Evolutionary conservation across 2,113 vertebrate genomes (phyloP).

Genomic region (Ascaphus truei): DNA sequence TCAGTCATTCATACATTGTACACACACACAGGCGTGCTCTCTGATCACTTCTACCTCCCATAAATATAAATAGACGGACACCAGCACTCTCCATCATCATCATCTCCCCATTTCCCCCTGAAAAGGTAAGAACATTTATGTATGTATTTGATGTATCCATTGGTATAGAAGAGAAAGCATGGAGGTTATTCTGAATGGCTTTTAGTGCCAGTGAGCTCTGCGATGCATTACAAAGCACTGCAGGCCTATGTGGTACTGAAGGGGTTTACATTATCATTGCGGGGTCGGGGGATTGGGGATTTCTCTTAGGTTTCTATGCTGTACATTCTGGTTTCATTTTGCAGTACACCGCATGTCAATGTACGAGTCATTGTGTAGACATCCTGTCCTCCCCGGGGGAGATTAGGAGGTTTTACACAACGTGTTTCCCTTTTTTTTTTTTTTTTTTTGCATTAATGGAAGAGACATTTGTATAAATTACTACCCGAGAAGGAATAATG

Average conservation of each 20-base stretch:
- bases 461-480: neutral
- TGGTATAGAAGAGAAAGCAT: neutral
- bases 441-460: too few species aligned
- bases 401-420: too few species aligned
- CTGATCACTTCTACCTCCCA: neutral
- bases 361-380: neutral
- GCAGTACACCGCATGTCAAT: neutral
- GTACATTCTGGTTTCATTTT: neutral
- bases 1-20: constrained; percentile 14
- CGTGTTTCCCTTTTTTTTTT: neutral
- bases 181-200: neutral
- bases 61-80: neutral
- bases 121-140: constrained; percentile 14
- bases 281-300: too few species aligned
- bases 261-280: neutral
- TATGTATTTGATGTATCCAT: neutral
- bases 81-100: neutral
- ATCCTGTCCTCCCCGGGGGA: neutral
- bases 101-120: neutral
- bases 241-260: constrained; percentile 19
- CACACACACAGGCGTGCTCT: constrained; percentile 30
- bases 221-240: neutral
- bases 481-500: too few species aligned
- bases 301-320: too few species aligned
- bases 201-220: neutral